These are phyloP conservation scores for Nowickia ferox DNA, from an alignment of 2,888 invertebrate genomes.

Conservation along the genomic window DNA sequence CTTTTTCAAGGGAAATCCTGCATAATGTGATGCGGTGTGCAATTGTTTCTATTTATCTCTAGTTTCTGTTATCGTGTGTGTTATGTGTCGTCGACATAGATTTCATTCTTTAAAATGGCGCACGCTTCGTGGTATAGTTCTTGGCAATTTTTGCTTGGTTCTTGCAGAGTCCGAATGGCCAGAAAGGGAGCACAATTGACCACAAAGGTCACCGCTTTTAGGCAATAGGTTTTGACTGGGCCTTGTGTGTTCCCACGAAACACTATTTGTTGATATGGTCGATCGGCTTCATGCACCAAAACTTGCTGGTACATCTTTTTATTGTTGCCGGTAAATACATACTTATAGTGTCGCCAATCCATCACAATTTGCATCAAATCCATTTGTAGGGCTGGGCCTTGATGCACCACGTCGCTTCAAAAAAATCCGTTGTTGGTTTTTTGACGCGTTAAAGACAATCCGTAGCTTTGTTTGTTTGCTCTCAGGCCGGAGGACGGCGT, in stretches of 20 bases:
- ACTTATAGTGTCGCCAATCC: slow-evolving; percentile 56
- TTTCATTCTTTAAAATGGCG: background rate
- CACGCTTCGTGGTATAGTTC: slow-evolving; percentile 42
- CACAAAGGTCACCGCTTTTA: slow-evolving; percentile 70
- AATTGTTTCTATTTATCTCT: background rate
- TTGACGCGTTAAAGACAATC: slow-evolving; percentile 72
- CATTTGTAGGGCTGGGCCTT: slow-evolving; percentile 63
- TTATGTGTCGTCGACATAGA: slow-evolving; percentile 38
- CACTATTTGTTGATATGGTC: slow-evolving; percentile 64
- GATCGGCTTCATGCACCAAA: slow-evolving; percentile 50
- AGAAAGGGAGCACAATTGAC: slow-evolving; percentile 68
- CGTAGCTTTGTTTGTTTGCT: slow-evolving; percentile 64
- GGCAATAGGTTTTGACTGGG: slow-evolving; percentile 40
- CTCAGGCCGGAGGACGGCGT: slow-evolving; percentile 62
- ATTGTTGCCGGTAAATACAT: slow-evolving; percentile 70
- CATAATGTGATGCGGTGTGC: background rate
- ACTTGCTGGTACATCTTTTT: slow-evolving; percentile 73
- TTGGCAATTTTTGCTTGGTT: slow-evolving; percentile 52
- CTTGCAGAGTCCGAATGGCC: slow-evolving; percentile 63
- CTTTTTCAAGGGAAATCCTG: slow-evolving; percentile 42
- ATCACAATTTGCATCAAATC: slow-evolving; percentile 59
- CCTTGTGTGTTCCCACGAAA: slow-evolving; percentile 29
- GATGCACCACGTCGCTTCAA: slow-evolving; percentile 59
- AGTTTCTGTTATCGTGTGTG: slow-evolving; percentile 7
- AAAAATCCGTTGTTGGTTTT: slow-evolving; percentile 55